Base-by-base conservation (phyloP, 2,888 invertebrate genomes). In the Trisateles emortualis region DNA sequence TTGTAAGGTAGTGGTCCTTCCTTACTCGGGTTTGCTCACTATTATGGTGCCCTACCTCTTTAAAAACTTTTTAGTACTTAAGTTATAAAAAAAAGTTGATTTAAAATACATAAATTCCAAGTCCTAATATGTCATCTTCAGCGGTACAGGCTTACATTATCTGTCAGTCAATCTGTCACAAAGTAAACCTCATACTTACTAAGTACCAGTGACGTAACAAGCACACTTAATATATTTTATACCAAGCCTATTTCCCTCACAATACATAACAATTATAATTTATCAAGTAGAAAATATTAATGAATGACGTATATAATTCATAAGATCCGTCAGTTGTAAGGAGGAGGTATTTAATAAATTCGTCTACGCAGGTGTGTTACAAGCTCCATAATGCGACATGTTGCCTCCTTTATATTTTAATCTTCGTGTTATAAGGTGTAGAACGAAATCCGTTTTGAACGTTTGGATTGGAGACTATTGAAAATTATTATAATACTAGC, bases 261-360 rank as follows among this genome's bases (percentile, higher is more conserved):
- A 47, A 16, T 39, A 46, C 26, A 39, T 33, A 22, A 51, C 26
- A 41, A 33, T 26, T 26, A 36, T 29, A 54, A 66, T 67, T 55
- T 51, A 67, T 62, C 59, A 49, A 44, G 11, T 32, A 50, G 14
- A 45, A 33, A 22, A 44, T 58, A 63, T 68, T 66, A 72, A 69
- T 72, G 60, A 69, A 46, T 52, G 41, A 43, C 41, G 38, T 44
- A 36, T 49, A 11, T 46, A 46, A 32, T 33, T 16, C 42, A 26
- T 9, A 2, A 24, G 30, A 46, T 52, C 24, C 46, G 10, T 9
- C 19, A 11, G 2, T 26, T 35, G 14, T 3, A 16, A 24, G 10
- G 33, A 17, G 17, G 10, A 33, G 16, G 73, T 77, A 79, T 81
- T 79, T 78, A 78, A 78, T 79, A 74, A 76, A 74, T 79, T 79